Evolutionary conservation across 2,888 invertebrate species (phyloP).

Genomic region (Chelonus formosanus): DNA sequence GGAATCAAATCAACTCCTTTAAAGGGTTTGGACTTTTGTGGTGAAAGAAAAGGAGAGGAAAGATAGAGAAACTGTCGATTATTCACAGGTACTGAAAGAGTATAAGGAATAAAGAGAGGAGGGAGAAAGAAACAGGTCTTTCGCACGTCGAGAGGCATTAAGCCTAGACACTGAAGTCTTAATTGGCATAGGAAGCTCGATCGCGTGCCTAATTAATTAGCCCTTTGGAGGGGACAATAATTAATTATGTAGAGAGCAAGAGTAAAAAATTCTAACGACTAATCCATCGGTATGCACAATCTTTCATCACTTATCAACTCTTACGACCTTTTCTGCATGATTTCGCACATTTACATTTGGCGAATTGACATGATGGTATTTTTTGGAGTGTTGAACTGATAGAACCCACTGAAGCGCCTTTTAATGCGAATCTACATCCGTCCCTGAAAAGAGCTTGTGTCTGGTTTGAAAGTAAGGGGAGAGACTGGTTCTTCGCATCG

Average conservation of each 20-base stretch:
- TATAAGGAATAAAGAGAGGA: constrained; percentile 1
- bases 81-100: background rate
- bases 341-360: too few relatives aligned
- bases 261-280: constrained; percentile 39
- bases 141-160: constrained; percentile 45
- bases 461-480: constrained; percentile 7
- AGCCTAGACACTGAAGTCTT: constrained; percentile 53
- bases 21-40: too few relatives aligned
- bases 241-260: constrained; percentile 47
- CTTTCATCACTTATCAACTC: constrained; percentile 38
- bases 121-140: constrained; percentile 44
- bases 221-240: constrained; percentile 48
- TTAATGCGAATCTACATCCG: constrained; percentile 20
- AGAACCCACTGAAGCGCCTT: too few relatives aligned
- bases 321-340: too few relatives aligned
- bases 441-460: constrained; percentile 26
- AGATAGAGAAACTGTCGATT: constrained; percentile 18
- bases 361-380: too few relatives aligned
- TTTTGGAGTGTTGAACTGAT: too few relatives aligned
- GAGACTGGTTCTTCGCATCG: constrained; percentile 38
- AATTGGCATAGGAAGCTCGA: constrained; percentile 54
- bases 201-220: constrained; percentile 62
- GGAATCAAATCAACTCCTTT: too few relatives aligned
- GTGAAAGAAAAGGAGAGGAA: background rate
- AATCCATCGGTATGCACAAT: constrained; percentile 39